Evolutionary conservation across 1,140 invertebrate genomes (phyloP).

Genomic region (Copidosoma floridanum): DNA sequence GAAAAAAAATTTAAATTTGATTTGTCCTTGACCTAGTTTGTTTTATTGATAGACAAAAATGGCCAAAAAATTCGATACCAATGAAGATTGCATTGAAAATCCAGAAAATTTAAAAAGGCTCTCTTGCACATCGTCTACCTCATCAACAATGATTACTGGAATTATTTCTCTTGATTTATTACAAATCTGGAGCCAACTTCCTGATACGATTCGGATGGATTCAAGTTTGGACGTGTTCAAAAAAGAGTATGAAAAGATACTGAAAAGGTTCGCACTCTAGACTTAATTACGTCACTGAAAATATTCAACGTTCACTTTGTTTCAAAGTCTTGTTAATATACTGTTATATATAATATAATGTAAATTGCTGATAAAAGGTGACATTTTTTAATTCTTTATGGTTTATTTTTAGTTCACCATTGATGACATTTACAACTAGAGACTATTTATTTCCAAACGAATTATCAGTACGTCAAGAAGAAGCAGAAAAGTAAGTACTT

Average conservation of each 20-base stretch:
- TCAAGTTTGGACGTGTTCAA: constrained; percentile 64
- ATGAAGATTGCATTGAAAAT: background rate
- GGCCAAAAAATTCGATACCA: background rate
- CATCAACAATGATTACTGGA: constrained; percentile 35
- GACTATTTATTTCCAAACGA: no score
- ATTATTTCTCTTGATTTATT: constrained; percentile 60
- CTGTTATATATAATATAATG: no score
- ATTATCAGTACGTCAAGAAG: no score
- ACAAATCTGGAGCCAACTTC: constrained; percentile 63
- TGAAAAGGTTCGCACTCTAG: constrained; percentile 36
- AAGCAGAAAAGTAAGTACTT: no score
- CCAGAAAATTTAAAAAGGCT: no score
- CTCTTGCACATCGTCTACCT: constrained; percentile 32
- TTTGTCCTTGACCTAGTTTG: background rate
- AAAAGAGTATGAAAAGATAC: constrained; percentile 61
- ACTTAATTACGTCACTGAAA: no score
- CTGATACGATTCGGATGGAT: constrained; percentile 64
- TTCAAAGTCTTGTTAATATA: background rate
- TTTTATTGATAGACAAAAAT: constrained; percentile 1
- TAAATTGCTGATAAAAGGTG: no score
- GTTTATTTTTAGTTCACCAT: no score
- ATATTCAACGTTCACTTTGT: no score
- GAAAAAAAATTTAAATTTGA: background rate
- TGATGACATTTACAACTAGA: no score
- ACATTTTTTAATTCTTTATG: no score